Evolutionary conservation across 2,797 vertebrate species (phyloP), one percentile per base, ranked within the genome.

Genomic region (Novumbra hubbsi): DNA sequence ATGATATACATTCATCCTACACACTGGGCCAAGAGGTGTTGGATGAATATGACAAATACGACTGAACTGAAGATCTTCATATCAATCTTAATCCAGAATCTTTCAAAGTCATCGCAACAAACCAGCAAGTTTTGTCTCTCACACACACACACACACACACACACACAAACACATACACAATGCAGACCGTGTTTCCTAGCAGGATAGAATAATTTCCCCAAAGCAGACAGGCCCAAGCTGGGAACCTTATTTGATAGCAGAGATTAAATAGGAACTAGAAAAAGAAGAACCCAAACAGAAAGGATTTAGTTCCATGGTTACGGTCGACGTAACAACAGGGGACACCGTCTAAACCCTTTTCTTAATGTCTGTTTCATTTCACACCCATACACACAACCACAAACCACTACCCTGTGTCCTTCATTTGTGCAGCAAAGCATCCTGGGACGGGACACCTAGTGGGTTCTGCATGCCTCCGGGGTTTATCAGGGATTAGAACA

Each of bases 401-500:
- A 57, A 55, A n/a, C 8, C 55, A 57, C n/a, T 24, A 9, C 64
- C 41, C 79, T 76, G 73, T 75, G 79, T 76, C 83, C 77, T 75
- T 87, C 75, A 82, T 78, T 86, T 80, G 77, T 75, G 73, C 80
- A 80, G 79, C 87, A 77, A 72, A 81, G 85, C 85, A 89, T 88
- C 87, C 78, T 88, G 86, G 85, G 83, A 89, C 78, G 73, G 86
- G 85, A 89, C 86, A 85, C 72, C 68, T 71, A 80, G 84, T 77
- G 38, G 82, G 72, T 70, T 80, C 24, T 24, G 83, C 79, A 82
- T 32, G 83, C 83, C 86, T 83, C 21, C 74, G 65, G 87, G 88
- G 84, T 88, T 76, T 79, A 80, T 63, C 70, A 78, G 78, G 90
- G 91, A 93, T 93, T 93, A 93, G 88, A 73, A 45, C 62, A 52